Evolutionary conservation across 2,888 invertebrate species (phyloP), one percentile per base, ranked within the genome.

Genomic region (Chrysolina oricalcia): DNA sequence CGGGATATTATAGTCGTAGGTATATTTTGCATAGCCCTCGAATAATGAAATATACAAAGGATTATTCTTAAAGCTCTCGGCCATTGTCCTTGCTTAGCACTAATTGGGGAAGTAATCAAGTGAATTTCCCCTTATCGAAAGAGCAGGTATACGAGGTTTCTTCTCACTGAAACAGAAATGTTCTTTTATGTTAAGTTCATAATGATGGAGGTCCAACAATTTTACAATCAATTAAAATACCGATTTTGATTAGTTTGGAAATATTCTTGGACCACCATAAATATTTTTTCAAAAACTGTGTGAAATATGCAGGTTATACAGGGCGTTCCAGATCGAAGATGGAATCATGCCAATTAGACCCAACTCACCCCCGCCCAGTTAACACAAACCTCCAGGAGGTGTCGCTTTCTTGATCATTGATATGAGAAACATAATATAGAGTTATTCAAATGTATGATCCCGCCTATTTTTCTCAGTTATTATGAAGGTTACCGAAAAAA

Each of bases 1-100:
- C 70, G 81, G 82, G 81, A 86, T 86, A 86, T 86, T 86, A 86
- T 86, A 86, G 86, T 86, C 86, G 82, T 81, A 85, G 75, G 85
- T 87, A 87, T 87, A 87, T 86, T 83, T 85, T 83, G 67, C 23
- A 74, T 78, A 72, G 72, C 74, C 67, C 73, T 76, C 70, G 66
- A 53, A n/a, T n/a, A 53, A 35, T 53, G 19, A 63, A 73, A 73
- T 76, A 70, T 77, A 76, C 74, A 67, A 69, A 75, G 79, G 81
- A 83, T 84, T 83, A 83, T 85, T n/a, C n/a, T 82, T 80, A 80
- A 81, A 81, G 83, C 83, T 80, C 64, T 78, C 73, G 35, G 35
- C 79, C 77, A 79, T 66, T 79, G 80, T 70, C 75, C 72, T 71
- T 53, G 75, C 72, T 59, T 69, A 76, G 75, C 79, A 77, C 77